Percentiles rank a stretch among this genome's conserved stretches.
phyloP scores from a whole-genome alignment of 2,888 invertebrate genomes.

The Palloptera scutellata region DNA sequence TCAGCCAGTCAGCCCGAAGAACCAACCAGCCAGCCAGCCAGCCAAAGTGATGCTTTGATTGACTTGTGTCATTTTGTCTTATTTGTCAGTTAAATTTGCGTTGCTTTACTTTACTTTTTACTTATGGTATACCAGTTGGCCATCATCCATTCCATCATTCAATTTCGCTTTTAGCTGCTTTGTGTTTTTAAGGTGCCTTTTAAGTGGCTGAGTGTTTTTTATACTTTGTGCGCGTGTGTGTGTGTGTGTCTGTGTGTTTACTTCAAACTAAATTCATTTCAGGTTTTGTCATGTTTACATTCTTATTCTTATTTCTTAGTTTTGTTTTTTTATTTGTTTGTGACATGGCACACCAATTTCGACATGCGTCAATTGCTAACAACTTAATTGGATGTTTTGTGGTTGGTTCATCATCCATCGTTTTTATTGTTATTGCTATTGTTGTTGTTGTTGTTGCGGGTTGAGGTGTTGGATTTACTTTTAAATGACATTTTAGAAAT shows the following conservation, averaged over 20 bases:
- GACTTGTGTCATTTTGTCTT: slow-evolving; percentile 63
- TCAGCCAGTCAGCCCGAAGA: background rate
- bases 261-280: background rate
- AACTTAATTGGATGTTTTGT: slow-evolving; percentile 30
- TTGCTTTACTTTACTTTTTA: slow-evolving; percentile 3
- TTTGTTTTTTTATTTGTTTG: slow-evolving; percentile 8
- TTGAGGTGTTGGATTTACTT: slow-evolving; percentile 27
- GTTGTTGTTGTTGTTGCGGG: background rate
- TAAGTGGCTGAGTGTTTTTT: slow-evolving; percentile 16
- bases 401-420: slow-evolving; percentile 6
- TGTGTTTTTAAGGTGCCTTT: slow-evolving; percentile 11
- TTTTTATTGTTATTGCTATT: slow-evolving; percentile 9
- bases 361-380: slow-evolving; percentile 31
- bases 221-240: background rate
- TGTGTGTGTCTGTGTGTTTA: background rate
- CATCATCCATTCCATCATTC: slow-evolving; percentile 22
- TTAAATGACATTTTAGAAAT: slow-evolving; percentile 28
- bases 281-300: slow-evolving; percentile 1
- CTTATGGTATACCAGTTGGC: slow-evolving; percentile 13
- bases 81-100: slow-evolving; percentile 55
- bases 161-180: background rate
- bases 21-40: background rate
- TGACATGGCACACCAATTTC: slow-evolving; percentile 31
- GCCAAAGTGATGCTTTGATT: slow-evolving; percentile 52
- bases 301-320: background rate